Evolutionary conservation across 2,113 vertebrate genomes (phyloP).

Genomic region (Gymnogyps californianus): DNA sequence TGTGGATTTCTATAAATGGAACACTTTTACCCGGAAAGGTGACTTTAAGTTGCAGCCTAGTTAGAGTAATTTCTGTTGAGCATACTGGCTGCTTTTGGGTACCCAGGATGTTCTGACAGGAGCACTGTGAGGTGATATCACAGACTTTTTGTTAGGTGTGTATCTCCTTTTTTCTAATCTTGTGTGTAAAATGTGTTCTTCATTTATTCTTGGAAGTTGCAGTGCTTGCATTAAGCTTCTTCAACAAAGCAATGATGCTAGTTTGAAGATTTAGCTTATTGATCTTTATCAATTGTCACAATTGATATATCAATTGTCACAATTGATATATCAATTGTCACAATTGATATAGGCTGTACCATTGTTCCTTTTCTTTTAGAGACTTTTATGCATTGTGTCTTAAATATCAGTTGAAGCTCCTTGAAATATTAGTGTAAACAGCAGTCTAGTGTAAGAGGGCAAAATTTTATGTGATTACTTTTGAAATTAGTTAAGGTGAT

Average conservation of each 20-base stretch:
- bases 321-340: not conserved
- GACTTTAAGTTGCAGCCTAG: not conserved
- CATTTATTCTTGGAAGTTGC: not conserved
- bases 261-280: not conserved
- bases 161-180: not conserved
- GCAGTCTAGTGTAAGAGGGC: not conserved
- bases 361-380: not conserved
- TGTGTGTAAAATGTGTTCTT: not conserved
- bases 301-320: not conserved
- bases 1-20: not conserved
- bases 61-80: not conserved
- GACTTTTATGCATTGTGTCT: not conserved
- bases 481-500: not conserved
- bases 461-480: not conserved
- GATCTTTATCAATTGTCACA: not conserved
- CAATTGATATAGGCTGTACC: not conserved
- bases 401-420: not conserved
- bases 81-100: not conserved
- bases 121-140: not conserved
- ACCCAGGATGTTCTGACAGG: not conserved
- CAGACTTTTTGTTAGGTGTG: not conserved
- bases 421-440: not conserved
- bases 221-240: not conserved
- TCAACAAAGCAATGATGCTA: not conserved
- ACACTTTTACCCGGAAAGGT: not conserved